phyloP scores from a whole-genome alignment of 1,140 invertebrate species.

The Parasteatoda tepidariorum region DNA sequence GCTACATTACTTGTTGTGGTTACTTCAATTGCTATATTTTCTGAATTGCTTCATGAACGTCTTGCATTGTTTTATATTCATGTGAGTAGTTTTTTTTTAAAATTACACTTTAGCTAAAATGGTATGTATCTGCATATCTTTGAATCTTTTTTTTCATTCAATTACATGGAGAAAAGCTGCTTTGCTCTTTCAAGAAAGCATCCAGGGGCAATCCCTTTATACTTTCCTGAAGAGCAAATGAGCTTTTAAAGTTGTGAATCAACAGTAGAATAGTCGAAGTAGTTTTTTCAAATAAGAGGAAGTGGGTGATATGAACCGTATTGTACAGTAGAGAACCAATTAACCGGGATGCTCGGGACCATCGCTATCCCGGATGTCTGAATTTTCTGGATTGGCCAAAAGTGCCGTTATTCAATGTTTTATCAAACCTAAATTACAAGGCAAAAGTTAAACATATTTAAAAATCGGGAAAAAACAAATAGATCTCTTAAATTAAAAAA shows the following conservation, averaged over 20 bases:
- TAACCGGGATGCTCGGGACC: too few relatives aligned
- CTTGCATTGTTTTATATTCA: conserved; percentile 21
- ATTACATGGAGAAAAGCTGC: neutral
- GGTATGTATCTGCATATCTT: neutral
- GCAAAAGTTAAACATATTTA: too few relatives aligned
- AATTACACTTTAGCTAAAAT: neutral
- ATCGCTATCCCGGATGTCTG: too few relatives aligned
- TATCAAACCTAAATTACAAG: too few relatives aligned
- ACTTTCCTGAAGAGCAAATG: neutral
- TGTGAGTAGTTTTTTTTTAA: conserved; percentile 1
- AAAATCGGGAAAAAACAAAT: too few relatives aligned
- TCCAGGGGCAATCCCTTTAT: neutral
- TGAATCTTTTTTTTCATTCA: neutral
- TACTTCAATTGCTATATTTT: neutral
- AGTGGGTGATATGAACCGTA: too few relatives aligned
- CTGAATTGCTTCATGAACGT: neutral
- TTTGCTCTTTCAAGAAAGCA: neutral
- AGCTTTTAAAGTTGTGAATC: neutral
- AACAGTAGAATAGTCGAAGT: too few relatives aligned
- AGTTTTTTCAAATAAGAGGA: too few relatives aligned
- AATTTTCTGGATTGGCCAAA: too few relatives aligned
- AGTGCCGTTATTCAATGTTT: too few relatives aligned
- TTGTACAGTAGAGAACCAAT: too few relatives aligned
- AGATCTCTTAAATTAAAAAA: too few relatives aligned
- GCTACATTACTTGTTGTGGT: conserved; percentile 6